phyloP scores from a whole-genome alignment of 2,113 vertebrate species.

The Ceyx margarethae region DNA sequence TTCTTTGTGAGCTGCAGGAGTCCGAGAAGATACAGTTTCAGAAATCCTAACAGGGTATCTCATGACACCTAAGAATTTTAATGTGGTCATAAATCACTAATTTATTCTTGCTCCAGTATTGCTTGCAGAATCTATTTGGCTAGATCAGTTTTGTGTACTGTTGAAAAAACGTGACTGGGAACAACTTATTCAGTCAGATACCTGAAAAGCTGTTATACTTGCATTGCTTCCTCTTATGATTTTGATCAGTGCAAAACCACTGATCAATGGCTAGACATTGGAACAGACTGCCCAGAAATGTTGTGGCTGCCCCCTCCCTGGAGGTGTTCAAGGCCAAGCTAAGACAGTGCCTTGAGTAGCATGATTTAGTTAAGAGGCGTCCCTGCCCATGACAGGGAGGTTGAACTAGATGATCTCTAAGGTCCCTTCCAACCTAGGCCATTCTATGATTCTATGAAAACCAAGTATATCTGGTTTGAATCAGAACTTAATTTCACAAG shows the following conservation, averaged over 20 bases:
- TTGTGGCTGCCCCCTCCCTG: no score
- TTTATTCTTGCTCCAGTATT: slow-evolving; percentile 38
- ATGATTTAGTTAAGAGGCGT: no score
- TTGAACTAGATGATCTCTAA: no score
- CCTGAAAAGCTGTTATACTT: not conserved
- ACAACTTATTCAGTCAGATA: not conserved
- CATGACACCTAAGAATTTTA: slow-evolving; percentile 44
- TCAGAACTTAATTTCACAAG: not conserved
- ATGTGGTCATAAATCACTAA: slow-evolving; percentile 36
- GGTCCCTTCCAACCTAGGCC: no score
- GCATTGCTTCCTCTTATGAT: not conserved
- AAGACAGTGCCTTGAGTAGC: no score
- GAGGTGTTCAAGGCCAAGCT: no score
- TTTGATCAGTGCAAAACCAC: not conserved
- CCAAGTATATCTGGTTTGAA: not conserved
- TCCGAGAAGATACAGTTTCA: slow-evolving; percentile 45
- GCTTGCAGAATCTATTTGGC: slow-evolving; percentile 33
- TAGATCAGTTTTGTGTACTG: not conserved
- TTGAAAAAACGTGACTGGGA: not conserved
- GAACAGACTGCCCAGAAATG: no score
- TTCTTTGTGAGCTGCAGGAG: slow-evolving; percentile 32
- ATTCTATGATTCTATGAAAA: not conserved
- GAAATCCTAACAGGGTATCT: slow-evolving; percentile 40
- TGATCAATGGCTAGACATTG: no score
- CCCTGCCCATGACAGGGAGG: no score